Conservation (phyloP, 1,140 invertebrate genomes). For the Sitodiplosis mosellana region DNA sequence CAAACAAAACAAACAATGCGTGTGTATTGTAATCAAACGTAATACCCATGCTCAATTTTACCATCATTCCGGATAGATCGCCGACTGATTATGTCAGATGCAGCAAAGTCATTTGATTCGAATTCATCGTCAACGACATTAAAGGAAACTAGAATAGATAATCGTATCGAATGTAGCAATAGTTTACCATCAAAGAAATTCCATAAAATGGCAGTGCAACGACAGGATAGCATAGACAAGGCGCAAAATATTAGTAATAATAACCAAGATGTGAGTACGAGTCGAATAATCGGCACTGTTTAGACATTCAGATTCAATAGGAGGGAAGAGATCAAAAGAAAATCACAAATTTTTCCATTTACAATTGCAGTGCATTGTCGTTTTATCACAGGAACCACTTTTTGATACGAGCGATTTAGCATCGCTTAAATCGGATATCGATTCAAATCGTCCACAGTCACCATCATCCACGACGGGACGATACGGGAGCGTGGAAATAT, state of each 20-base stretch:
- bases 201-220: slow-evolving; percentile 9
- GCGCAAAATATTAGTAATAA: slow-evolving; percentile 15
- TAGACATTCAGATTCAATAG: slow-evolving; percentile 1
- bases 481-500: slow-evolving; percentile 66
- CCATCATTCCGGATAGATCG: too few species aligned
- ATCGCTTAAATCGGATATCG: slow-evolving; percentile 22
- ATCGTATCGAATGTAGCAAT: slow-evolving; percentile 11
- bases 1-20: slow-evolving; percentile 8
- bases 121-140: slow-evolving; percentile 12
- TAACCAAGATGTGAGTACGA: slow-evolving; percentile 28
- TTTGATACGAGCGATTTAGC: slow-evolving; percentile 26
- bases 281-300: too few species aligned
- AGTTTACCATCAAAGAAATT: slow-evolving; percentile 8
- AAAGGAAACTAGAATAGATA: slow-evolving; percentile 23
- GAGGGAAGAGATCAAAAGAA: background rate
- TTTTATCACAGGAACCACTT: slow-evolving; percentile 23
- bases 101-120: slow-evolving; percentile 3
- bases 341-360: slow-evolving; percentile 1
- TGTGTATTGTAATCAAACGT: too few species aligned
- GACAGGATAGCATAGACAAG: slow-evolving; percentile 13
- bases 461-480: slow-evolving; percentile 13
- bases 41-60: too few species aligned
- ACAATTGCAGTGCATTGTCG: slow-evolving; percentile 9
- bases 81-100: background rate
- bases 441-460: slow-evolving; percentile 6